Conservation (phyloP, 2,888 invertebrate species). For the Clitarchus hookeri region DNA sequence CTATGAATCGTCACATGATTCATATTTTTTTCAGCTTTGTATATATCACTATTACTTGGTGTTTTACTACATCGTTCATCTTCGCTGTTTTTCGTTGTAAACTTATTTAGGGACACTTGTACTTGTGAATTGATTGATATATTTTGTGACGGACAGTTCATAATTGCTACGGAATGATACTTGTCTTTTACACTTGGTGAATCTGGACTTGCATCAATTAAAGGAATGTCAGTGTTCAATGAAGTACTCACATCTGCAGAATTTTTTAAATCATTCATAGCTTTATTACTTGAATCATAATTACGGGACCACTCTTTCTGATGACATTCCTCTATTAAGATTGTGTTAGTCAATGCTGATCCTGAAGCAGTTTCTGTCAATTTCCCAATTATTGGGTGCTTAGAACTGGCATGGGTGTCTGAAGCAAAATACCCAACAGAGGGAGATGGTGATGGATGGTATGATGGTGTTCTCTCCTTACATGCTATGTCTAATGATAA, state of each 20-base stretch:
- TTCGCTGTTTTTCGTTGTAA: neutral
- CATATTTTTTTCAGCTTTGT: neutral
- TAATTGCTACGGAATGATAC: neutral
- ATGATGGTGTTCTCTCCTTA: slow-evolving; percentile 11
- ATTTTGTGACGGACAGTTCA: neutral
- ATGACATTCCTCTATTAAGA: neutral
- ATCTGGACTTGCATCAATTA: neutral
- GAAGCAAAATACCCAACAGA: neutral
- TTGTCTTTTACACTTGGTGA: neutral
- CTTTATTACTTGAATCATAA: neutral
- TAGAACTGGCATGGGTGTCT: neutral
- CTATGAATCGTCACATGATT: neutral
- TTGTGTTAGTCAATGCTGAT: neutral
- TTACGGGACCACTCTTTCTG: neutral
- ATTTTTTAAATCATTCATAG: neutral
- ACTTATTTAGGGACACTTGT: neutral
- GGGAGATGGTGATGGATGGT: slow-evolving; percentile 10
- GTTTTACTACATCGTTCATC: neutral
- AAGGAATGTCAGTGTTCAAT: neutral
- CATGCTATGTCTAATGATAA: slow-evolving; percentile 27
- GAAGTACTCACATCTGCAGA: neutral
- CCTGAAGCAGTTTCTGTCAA: neutral
- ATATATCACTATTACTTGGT: neutral
- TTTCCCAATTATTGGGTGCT: neutral
- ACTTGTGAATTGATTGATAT: neutral